Evolutionary conservation across 2,113 vertebrate species (phyloP).

Genomic region (Pandion haliaetus): DNA sequence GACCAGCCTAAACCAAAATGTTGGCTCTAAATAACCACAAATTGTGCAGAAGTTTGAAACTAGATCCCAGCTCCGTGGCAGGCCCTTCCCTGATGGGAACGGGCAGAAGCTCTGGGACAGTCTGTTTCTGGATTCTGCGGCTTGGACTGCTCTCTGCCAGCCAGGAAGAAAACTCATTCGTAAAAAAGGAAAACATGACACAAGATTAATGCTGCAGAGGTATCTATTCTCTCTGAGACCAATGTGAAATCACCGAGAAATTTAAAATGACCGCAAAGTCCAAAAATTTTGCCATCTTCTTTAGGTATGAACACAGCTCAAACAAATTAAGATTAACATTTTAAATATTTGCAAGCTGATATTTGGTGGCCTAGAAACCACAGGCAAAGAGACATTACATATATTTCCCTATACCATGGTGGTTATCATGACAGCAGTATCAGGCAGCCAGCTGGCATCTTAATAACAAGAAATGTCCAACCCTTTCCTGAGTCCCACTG

Average conservation of each 20-base stretch:
- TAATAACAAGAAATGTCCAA: not conserved
- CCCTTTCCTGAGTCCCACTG: not conserved
- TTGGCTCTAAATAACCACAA: conserved; percentile 24
- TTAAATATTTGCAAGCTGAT: not conserved
- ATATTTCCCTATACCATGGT: not conserved
- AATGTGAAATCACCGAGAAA: accelerated
- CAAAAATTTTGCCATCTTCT: not conserved
- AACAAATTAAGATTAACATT: not conserved
- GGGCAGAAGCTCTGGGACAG: not conserved
- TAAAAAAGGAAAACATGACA: not conserved
- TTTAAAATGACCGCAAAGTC: not conserved
- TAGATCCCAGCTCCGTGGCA: not conserved
- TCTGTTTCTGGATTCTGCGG: not conserved
- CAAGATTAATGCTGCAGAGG: not conserved
- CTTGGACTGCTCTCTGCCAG: not conserved
- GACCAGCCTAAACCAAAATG: not conserved
- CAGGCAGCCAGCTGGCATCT: not conserved
- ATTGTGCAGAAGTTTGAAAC: conserved; percentile 27
- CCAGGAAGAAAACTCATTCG: not conserved
- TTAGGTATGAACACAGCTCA: not conserved
- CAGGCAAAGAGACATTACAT: not conserved
- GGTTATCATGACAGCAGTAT: not conserved
- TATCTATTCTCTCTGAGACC: not conserved
- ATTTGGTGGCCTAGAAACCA: not conserved
- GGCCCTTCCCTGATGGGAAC: not conserved